Base-by-base conservation (phyloP, 2,797 vertebrate genomes). In the Lepus oiostolus region DNA sequence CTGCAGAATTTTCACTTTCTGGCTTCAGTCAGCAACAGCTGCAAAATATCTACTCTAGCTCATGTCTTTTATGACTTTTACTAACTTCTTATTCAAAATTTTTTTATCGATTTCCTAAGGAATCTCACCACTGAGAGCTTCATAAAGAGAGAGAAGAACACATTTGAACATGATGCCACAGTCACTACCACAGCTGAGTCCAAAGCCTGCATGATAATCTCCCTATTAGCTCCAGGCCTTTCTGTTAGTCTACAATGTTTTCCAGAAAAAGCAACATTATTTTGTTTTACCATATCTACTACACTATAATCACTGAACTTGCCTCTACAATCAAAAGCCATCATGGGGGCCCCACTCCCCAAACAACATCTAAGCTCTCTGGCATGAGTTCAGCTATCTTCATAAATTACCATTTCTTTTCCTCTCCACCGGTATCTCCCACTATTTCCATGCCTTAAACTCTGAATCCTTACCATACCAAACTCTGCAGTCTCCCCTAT, bases 41-140 rank as follows among this genome's bases (percentile, higher is more conserved):
- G 94, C 87, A 96, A 95, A 96, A 74, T 82, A 72, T 80, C 94
- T 94, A 26, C 74, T 96, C 91, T 62, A 42, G 88, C 94, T 85
- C 90, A 92, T 95, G 77, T 12, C 70, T 84, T 97, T 96, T 76
- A 83, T 62, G 67, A 91, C 95, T 97, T 96, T 10, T 84, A 90
- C 96, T 97, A 83, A 88, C 92, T 96, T 95, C 77, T 93, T 93
- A 88, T 96, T 95, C 63, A 87, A 95, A 95, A 85, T n/a, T 26
- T 63, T 88, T 95, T 10, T 89, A 83, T 93, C 96, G 85, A 83
- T 95, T 96, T 91, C 72, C 95, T 85, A 74, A 26, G 71, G 70
- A 92, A 79, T 91, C 68, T 93, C 28, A 92, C 80, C 80, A 71
- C 30, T 83, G 88, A 89, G 76, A 80, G 50, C 75, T 76, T 89